Percentiles rank a stretch among this genome's conserved stretches.
phyloP scores from a whole-genome alignment of 2,797 vertebrate genomes.

The Sebastes iracundus region DNA sequence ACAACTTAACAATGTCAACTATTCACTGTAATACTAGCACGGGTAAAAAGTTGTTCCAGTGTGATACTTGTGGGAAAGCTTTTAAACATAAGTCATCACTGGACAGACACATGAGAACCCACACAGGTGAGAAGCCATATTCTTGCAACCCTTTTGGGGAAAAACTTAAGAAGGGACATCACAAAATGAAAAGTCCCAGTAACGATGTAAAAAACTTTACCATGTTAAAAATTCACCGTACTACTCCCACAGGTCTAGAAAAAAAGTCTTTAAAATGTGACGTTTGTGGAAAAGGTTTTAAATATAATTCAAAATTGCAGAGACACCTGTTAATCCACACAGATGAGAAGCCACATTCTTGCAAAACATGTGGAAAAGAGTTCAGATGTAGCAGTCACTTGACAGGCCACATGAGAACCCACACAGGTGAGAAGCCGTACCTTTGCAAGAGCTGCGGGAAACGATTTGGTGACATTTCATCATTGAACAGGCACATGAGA shows the following conservation, averaged over 20 bases:
- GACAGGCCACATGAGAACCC: background rate
- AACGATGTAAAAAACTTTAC: background rate
- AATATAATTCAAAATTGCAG: background rate
- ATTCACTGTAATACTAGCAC: background rate
- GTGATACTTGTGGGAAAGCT: background rate
- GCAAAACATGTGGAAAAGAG: too few relatives aligned
- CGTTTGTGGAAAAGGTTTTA: too few relatives aligned
- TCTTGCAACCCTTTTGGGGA: too few relatives aligned
- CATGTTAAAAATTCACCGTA: background rate
- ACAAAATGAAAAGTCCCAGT: background rate
- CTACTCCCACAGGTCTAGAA: too few relatives aligned
- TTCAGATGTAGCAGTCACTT: too few relatives aligned
- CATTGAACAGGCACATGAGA: too few relatives aligned
- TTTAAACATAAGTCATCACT: background rate
- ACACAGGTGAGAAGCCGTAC: background rate
- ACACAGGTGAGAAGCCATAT: background rate
- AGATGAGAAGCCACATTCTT: too few relatives aligned
- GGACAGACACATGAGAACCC: background rate
- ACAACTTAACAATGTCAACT: background rate
- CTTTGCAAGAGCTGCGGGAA: too few relatives aligned
- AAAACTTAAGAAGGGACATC: background rate
- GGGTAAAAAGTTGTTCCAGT: background rate
- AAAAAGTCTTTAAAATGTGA: background rate
- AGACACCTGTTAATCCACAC: too few relatives aligned
- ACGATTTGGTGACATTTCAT: too few relatives aligned